Evolutionary conservation across 2,797 vertebrate genomes (phyloP).

Genomic region (Buphagus erythrorhynchus): DNA sequence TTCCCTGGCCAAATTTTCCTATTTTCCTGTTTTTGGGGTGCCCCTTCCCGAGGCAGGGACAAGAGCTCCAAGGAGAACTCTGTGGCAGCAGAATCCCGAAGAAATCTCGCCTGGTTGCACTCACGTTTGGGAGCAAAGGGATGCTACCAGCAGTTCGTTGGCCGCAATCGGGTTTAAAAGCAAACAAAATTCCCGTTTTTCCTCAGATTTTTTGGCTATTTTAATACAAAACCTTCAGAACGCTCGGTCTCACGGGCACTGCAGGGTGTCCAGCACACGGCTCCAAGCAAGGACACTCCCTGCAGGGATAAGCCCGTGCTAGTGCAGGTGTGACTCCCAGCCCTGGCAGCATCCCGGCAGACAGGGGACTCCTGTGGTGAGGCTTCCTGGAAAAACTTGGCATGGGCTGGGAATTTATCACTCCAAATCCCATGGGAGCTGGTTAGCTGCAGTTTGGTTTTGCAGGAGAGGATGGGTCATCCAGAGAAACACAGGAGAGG

Average conservation of each 20-base stretch:
- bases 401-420: not conserved
- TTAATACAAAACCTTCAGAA: not conserved
- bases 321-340: not conserved
- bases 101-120: rapidly evolving
- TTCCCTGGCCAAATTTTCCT: not conserved
- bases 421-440: not conserved
- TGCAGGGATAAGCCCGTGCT: not conserved
- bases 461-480: not conserved
- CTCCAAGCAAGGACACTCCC: not conserved
- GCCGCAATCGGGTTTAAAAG: not conserved
- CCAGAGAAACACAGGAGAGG: not conserved
- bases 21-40: not conserved
- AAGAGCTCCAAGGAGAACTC: not conserved
- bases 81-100: not conserved
- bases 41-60: not conserved
- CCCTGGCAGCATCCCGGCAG: rapidly evolving
- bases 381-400: not conserved
- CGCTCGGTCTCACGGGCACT: not conserved
- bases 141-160: rapidly evolving
- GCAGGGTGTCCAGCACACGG: rapidly evolving
- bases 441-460: not conserved
- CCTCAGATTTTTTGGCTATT: not conserved
- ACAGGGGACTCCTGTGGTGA: rapidly evolving
- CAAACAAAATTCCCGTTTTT: rapidly evolving
- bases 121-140: not conserved